Base-by-base conservation (phyloP, 92 coral and sea anemone genomes). In the Epizoanthus illoricatus region DNA sequence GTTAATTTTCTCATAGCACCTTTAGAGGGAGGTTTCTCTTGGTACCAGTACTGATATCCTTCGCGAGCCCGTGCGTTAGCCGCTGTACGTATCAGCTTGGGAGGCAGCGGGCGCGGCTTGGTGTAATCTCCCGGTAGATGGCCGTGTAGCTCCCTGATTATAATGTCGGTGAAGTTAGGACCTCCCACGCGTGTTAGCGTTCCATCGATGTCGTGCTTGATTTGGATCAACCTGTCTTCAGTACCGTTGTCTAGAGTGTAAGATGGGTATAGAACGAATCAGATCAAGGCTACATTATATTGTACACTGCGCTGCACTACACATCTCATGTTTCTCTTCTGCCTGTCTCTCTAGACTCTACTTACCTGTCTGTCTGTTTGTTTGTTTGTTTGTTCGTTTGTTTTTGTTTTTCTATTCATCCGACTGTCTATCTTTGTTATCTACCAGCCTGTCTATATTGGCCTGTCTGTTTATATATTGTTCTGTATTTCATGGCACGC, bases 61-160 rank as follows among this genome's bases (percentile, higher is more conserved):
- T 97, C 99, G 43, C 92, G 90, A 47, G 99, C 99, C 73, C 99
- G 84, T 23, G 97, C 99, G 86, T 97, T 97, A 21, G 94, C 99
- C 76, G 97, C 86, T 85, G 98, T 93, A 80, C 99, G 89, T 56
- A 94, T 89, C 19, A 91, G 80, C 85, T 91, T 89, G 52, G 90
- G 97, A 12, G 91, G 95, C 60, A 88, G 88, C 68, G 94, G 93
- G 86, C 93, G 97, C 65, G 92, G 88, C 69, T 86, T 91, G 79
- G 69, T 76, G 72, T 91, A 91, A 84, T 97, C 98, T 6, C 99
- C 99, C 11, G 99, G 99, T 67, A 94, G 87, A 43, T 91, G 90
- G 36, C 98, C 98, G 79, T 92, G 91, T 7, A 97, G 76, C 81
- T 94, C 90, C 64, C 81, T 86, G 40, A 91, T 92, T 55, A 97